Evolutionary conservation across 2,888 invertebrate species (phyloP).

Genomic region (Erebia epiphron): DNA sequence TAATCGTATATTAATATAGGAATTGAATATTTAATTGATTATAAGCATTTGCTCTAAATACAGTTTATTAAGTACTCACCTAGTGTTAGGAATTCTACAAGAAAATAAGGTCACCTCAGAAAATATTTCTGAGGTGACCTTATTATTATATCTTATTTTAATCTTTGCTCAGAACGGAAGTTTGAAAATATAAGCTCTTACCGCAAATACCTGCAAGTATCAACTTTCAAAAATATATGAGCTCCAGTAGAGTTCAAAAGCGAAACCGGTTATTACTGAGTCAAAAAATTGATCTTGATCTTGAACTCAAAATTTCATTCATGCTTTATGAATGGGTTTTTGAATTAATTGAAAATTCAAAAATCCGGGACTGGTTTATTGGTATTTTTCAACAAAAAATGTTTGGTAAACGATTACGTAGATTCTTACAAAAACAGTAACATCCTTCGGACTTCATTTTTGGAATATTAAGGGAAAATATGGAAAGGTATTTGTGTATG

Average conservation of each 20-base stretch:
- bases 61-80: background rate
- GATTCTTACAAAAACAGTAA: background rate
- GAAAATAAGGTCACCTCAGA: background rate
- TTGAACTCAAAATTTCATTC: conserved; percentile 9
- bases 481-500: too few relatives aligned
- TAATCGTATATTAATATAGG: background rate
- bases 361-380: background rate
- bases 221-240: background rate
- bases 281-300: background rate
- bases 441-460: too few relatives aligned
- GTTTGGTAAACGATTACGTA: background rate
- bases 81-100: background rate
- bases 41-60: background rate
- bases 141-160: background rate
- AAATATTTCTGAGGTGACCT: too few relatives aligned
- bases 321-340: background rate
- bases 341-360: conserved; percentile 1
- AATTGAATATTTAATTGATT: background rate
- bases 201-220: background rate
- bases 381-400: background rate
- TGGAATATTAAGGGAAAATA: too few relatives aligned
- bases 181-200: background rate
- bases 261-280: background rate
- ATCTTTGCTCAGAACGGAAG: background rate
- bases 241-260: background rate